Evolutionary conservation across 2,113 vertebrate genomes (phyloP), one percentile per base, ranked within the genome.

Genomic region (Oreotrochilus melanogaster): DNA sequence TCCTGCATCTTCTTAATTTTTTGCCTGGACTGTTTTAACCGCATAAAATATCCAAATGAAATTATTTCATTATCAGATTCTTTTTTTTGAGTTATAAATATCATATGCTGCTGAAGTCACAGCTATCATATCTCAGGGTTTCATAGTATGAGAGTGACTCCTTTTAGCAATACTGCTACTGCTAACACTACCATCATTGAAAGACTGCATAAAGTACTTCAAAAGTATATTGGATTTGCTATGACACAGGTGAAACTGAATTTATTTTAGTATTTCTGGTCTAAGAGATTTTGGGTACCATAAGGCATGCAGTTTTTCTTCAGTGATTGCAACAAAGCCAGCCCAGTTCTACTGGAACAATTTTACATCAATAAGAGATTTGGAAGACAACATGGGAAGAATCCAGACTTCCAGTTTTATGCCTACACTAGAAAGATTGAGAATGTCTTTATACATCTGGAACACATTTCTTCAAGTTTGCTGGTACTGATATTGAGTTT

Each of bases 391-490:
- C 35, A 37, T 85, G 89, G 86, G 80, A 81, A 60, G 18, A 78
- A 69, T 94, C 60, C 78, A 82, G 10, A 19, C 71, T 92, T 96
- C 24, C 37, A 70, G 28, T 78, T 92, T 92, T 67, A 79, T 94
- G 94, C 81, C 87, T 94, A 56, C 43, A 19, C 33, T 84, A 53
- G 57, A 89, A 76, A 51, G 30, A 42, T 42, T 54, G 91, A 87
- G 12, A 84, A 86, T 84, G 24, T 17, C 61, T 82, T 72, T 91
- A 71, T 57, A 89, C 81, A 95, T 94, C 73, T 96, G 94, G 88
- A 86, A 92, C 76, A 24, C 81, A 21, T 94, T 96, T 91, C 51
- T 93, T 76, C 23, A 47, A 35, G 37, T 78, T 89, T 92, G 56
- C 85, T 93, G n/a, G 54, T 48, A 76, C 21, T 82, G 51, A 56